A percentile compares a stretch with the other conserved stretches of the same genome.
Conservation (phyloP, 2,113 vertebrate species). For the Sorex fumeus region DNA sequence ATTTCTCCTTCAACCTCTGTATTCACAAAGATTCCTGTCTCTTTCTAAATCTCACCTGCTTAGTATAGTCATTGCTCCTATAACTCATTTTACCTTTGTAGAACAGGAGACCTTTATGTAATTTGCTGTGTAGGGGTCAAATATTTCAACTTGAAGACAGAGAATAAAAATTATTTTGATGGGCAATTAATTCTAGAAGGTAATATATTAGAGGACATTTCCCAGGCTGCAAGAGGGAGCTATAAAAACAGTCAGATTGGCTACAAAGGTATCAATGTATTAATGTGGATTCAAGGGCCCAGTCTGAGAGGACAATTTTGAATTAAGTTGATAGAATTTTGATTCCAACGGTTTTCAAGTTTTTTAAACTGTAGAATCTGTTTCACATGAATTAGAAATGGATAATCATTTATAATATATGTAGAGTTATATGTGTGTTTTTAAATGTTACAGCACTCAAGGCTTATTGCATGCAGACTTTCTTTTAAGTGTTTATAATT, state of each 20-base stretch:
- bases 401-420: background rate
- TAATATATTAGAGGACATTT: background rate
- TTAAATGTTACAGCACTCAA: background rate
- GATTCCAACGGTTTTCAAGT: background rate
- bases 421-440: background rate
- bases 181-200: background rate
- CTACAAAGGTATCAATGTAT: background rate
- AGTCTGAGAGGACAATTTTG: background rate
- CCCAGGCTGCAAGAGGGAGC: background rate
- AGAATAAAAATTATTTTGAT: conserved; percentile 7
- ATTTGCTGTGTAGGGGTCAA: background rate
- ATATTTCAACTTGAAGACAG: background rate
- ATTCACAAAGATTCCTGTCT: background rate
- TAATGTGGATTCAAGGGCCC: background rate
- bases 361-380: conserved; percentile 8
- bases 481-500: background rate
- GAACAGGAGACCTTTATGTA: background rate
- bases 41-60: background rate
- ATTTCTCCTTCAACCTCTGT: background rate
- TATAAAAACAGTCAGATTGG: background rate
- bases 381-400: conserved; percentile 10
- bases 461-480: background rate
- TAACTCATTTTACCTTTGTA: background rate
- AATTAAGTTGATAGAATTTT: background rate
- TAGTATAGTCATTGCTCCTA: background rate